Evolutionary conservation across 2,888 invertebrate genomes (phyloP), one percentile per base, ranked within the genome.

Genomic region (Apodemia zela): DNA sequence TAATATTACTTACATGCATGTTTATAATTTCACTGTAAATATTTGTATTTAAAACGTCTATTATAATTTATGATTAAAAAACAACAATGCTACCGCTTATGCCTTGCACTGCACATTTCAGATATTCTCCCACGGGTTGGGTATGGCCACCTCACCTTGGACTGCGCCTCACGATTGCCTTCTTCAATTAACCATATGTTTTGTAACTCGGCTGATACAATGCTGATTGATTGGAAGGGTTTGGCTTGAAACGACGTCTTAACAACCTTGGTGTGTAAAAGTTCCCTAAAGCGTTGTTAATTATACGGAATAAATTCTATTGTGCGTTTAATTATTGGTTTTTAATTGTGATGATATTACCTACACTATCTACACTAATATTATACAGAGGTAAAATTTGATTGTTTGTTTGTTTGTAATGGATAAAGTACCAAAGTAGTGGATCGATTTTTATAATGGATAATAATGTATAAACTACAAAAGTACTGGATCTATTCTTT

Each of bases 171-270:
- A 68, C 69, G 71, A 80, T 78, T 78, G 71, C 75, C 69, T 73
- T 73, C 76, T 70, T 74, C 77, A 77, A 82, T 81, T 81, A 79
- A 73, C 72, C 72, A 75, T 78, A 75, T 75, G 75, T 80, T 78
- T 79, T 76, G 75, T 75, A 81, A 80, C 74, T 59, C 70, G 73
- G 68, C 57, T 29, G 57, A 57, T 57, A 57, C 57, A 57, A 57
- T 57, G 57, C 57, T 57, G 57, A 57, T 57, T 57, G 57, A 57
- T 57, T 57, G 57, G 57, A 57, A 57, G 57, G 54, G 57, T 54
- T 25, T 29, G 54, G 15, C 13, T 54, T 29, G 54, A 15, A 25
- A 29, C 15, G 29, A 15, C n/a, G 18, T 15, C n/a, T 54, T 15
- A 54, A 54, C 25, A 25, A 54, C 54, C 54, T 54, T 54, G 54